Conservation (phyloP, 2,888 invertebrate genomes). For the Stratiomys singularior region DNA sequence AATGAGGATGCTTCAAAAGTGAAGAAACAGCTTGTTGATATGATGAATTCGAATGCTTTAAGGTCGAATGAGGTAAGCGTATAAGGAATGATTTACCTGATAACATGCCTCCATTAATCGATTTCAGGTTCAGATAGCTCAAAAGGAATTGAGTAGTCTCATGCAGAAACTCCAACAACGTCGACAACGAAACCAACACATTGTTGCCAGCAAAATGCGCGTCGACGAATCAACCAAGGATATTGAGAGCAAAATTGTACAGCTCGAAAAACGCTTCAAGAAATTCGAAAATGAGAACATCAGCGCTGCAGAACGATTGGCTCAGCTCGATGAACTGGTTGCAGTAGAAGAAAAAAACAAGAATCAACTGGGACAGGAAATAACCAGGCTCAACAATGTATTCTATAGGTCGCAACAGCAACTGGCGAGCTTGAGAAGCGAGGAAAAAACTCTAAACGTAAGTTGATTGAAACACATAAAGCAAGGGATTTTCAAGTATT, state of each 20-base stretch:
- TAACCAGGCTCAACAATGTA: conserved; percentile 58
- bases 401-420: conserved; percentile 61
- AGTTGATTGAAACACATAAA: not conserved
- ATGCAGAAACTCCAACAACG: conserved; percentile 59
- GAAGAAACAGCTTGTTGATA: conserved; percentile 59
- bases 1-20: conserved; percentile 64
- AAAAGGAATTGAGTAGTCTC: conserved; percentile 61
- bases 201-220: conserved; percentile 54
- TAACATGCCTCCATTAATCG: not conserved
- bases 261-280: conserved; percentile 56
- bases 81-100: not conserved
- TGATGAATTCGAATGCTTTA: conserved; percentile 60
- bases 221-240: conserved; percentile 55
- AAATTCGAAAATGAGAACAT: conserved; percentile 58
- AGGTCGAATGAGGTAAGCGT: conserved; percentile 65
- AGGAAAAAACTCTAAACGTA: conserved; percentile 57
- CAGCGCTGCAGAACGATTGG: conserved; percentile 61
- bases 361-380: conserved; percentile 58
- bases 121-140: conserved; percentile 57
- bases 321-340: conserved; percentile 62
- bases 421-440: conserved; percentile 57
- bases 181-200: conserved; percentile 60
- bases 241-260: conserved; percentile 53
- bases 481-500: not conserved
- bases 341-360: conserved; percentile 59